Percentiles rank a stretch among this genome's conserved stretches.
Evolutionary conservation across 2,888 invertebrate species (phyloP).

Genomic region (Chouioia cunea): DNA sequence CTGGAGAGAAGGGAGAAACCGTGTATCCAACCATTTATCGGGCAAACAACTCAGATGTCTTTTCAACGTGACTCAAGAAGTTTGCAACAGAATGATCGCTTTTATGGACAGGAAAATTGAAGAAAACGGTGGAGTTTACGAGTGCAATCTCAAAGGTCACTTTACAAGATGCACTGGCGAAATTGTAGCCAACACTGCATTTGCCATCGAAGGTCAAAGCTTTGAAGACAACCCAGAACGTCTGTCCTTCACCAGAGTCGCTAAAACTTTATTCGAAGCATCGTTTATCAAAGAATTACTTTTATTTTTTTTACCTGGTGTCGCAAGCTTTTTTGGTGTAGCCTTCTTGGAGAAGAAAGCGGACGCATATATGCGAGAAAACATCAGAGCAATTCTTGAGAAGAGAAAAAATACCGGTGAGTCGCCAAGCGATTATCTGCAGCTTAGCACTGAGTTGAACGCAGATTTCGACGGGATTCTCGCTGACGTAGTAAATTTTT

Average conservation of each 20-base stretch:
- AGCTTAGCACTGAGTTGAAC: conserved; percentile 63
- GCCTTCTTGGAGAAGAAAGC: conserved; percentile 48
- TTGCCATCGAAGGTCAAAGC: conserved; percentile 47
- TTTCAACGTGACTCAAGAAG: not conserved
- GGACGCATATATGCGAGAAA: conserved; percentile 52
- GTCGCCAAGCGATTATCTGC: conserved; percentile 68
- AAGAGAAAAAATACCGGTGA: conserved; percentile 54
- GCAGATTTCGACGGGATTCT: not conserved
- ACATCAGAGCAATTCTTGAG: conserved; percentile 52
- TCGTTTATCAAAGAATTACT: conserved; percentile 15
- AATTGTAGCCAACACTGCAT: conserved; percentile 52
- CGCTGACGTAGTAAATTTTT: conserved; percentile 69
- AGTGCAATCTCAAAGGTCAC: conserved; percentile 52
- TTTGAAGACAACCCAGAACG: conserved; percentile 40
- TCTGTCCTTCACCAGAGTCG: conserved; percentile 35
- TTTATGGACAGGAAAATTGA: conserved; percentile 25
- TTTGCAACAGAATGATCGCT: conserved; percentile 2
- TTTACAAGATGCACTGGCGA: conserved; percentile 55
- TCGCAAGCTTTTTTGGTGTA: conserved; percentile 39
- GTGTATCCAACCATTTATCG: conserved; percentile 6
- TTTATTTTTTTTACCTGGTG: conserved; percentile 42
- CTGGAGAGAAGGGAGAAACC: no score
- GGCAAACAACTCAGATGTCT: conserved; percentile 22
- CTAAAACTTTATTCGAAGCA: conserved; percentile 51
- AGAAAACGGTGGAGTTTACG: not conserved